Percentiles rank a stretch among this genome's conserved stretches.
Conservation (phyloP, 2,888 invertebrate genomes). For the Tridacna crocea region DNA sequence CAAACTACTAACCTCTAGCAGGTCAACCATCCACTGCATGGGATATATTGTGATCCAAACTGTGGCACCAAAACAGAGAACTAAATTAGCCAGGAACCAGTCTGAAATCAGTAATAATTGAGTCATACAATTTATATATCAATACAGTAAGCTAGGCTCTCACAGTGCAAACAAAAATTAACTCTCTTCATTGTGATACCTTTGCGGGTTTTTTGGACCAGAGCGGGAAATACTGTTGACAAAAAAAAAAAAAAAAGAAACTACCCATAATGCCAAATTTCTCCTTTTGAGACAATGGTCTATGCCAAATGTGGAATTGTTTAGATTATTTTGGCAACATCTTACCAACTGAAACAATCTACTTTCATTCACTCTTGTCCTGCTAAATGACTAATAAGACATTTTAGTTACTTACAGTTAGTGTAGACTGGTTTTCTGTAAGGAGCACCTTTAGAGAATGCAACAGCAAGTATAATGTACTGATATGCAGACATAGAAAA, state of each 20-base stretch:
- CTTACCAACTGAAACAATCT: no score
- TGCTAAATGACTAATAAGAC: no score
- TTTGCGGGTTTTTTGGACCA: no score
- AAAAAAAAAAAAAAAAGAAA: no score
- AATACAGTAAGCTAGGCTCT: background rate
- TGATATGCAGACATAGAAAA: slow-evolving; percentile 91
- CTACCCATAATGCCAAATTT: no score
- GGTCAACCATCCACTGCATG: slow-evolving; percentile 73
- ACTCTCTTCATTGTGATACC: no score
- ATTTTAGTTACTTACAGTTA: slow-evolving; percentile 85
- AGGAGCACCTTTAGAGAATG: slow-evolving; percentile 92
- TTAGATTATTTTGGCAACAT: no score
- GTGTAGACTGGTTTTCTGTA: slow-evolving; percentile 89
- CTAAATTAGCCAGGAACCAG: slow-evolving; percentile 87
- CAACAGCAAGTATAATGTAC: slow-evolving; percentile 91
- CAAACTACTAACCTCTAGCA: slow-evolving; percentile 81
- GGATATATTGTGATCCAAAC: slow-evolving; percentile 86
- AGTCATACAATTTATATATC: background rate
- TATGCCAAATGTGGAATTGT: no score
- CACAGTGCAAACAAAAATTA: background rate
- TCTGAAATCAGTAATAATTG: slow-evolving; percentile 84
- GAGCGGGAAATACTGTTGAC: no score
- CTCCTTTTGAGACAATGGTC: no score
- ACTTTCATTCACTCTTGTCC: no score
- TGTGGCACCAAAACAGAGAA: slow-evolving; percentile 87